Conservation (phyloP, 2,113 vertebrate species). For the Rousettus leschenaultii region DNA sequence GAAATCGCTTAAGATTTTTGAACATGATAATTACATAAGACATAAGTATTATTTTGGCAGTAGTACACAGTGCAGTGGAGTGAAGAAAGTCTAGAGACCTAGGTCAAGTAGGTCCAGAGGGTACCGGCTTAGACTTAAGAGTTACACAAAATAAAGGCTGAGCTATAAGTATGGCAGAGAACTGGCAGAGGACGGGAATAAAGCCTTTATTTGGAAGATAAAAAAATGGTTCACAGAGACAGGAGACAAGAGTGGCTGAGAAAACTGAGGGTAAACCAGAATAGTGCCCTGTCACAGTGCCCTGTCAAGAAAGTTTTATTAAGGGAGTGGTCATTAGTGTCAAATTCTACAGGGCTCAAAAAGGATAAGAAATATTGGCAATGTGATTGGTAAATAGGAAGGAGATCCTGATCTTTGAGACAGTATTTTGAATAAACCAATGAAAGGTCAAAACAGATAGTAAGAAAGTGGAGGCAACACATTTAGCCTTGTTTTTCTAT, state of each 20-base stretch:
- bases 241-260: background rate
- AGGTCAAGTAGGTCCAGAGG: background rate
- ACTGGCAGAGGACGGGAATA: background rate
- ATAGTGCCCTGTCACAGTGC: background rate
- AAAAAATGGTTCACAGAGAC: background rate
- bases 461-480: background rate
- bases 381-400: background rate
- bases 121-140: background rate
- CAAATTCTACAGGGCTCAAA: background rate
- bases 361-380: background rate
- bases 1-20: background rate
- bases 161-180: background rate
- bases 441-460: background rate
- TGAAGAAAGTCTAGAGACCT: background rate
- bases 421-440: background rate
- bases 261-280: background rate
- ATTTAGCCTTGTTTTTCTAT: background rate
- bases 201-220: background rate
- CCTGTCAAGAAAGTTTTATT: background rate
- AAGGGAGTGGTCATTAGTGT: background rate
- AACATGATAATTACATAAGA: background rate
- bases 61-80: background rate
- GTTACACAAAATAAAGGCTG: background rate
- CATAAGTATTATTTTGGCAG: background rate
- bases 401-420: background rate